Evolutionary conservation across 2,113 vertebrate genomes (phyloP).

Genomic region (Halcyon senegalensis): DNA sequence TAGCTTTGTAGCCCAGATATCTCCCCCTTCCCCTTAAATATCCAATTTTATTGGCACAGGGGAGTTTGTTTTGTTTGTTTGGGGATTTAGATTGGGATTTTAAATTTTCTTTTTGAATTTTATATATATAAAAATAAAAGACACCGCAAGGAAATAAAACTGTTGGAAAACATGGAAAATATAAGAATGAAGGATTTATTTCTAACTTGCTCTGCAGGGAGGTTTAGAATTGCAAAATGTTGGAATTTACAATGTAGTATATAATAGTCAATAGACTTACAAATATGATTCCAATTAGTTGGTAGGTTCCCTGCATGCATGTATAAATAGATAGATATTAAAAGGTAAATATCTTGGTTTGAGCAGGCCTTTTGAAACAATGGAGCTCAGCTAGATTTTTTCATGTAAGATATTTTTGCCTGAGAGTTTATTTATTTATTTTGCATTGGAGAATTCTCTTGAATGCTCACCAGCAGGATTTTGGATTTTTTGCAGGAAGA

Average conservation of each 20-base stretch:
- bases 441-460: constrained; percentile 10
- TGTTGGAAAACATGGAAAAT: background rate
- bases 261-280: background rate
- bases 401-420: constrained; percentile 8
- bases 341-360: constrained; percentile 11
- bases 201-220: background rate
- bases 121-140: background rate
- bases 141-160: background rate
- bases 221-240: background rate
- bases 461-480: background rate
- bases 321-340: background rate
- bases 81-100: background rate
- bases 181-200: constrained; percentile 30
- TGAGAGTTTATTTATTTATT: constrained; percentile 63
- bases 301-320: background rate
- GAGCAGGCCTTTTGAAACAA: background rate
- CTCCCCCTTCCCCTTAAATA: background rate
- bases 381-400: background rate
- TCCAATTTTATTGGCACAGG: background rate
- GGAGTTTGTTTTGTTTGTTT: background rate
- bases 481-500: background rate
- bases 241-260: background rate
- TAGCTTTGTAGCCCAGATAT: background rate
- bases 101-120: background rate
- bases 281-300: constrained; percentile 10